Conservation (phyloP, 2,888 invertebrate species). For the Adelphocoris suturalis region DNA sequence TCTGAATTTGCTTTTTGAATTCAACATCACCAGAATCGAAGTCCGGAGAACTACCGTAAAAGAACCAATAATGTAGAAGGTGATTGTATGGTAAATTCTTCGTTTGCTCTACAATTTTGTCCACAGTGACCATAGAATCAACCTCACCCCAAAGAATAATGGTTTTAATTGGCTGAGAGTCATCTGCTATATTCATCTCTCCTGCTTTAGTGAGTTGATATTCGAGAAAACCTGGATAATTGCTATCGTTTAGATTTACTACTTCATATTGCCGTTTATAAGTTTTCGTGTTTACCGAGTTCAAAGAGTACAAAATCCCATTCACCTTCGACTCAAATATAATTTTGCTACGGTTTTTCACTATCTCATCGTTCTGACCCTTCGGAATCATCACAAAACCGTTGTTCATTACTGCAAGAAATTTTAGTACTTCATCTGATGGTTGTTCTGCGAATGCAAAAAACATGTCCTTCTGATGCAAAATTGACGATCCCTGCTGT, state of each 20-base stretch:
- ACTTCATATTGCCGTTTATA: conserved; percentile 60
- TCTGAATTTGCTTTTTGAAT: conserved; percentile 63
- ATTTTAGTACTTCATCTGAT: conserved; percentile 28
- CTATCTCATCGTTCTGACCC: not conserved
- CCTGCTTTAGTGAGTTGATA: conserved; percentile 27
- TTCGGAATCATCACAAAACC: conserved; percentile 48
- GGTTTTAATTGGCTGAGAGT: conserved; percentile 50
- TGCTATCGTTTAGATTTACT: conserved; percentile 38
- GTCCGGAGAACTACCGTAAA: conserved; percentile 8
- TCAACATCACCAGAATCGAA: conserved; percentile 36
- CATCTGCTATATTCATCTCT: conserved; percentile 31
- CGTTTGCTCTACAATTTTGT: conserved; percentile 58
- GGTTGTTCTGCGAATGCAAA: not conserved
- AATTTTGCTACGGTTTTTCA: conserved; percentile 2
- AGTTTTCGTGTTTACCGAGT: not conserved
- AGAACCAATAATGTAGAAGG: conserved; percentile 58
- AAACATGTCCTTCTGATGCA: conserved; percentile 53
- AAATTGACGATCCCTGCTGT: conserved; percentile 4
- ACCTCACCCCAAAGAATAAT: conserved; percentile 59
- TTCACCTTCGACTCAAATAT: conserved; percentile 43
- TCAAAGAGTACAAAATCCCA: conserved; percentile 2
- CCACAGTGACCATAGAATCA: conserved; percentile 44
- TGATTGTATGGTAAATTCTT: conserved; percentile 43
- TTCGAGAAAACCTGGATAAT: conserved; percentile 34
- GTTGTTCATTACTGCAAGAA: not conserved